These are phyloP conservation scores for Andrena bucephala DNA, from an alignment of 2,888 invertebrate genomes.

Conservation along the genomic window DNA sequence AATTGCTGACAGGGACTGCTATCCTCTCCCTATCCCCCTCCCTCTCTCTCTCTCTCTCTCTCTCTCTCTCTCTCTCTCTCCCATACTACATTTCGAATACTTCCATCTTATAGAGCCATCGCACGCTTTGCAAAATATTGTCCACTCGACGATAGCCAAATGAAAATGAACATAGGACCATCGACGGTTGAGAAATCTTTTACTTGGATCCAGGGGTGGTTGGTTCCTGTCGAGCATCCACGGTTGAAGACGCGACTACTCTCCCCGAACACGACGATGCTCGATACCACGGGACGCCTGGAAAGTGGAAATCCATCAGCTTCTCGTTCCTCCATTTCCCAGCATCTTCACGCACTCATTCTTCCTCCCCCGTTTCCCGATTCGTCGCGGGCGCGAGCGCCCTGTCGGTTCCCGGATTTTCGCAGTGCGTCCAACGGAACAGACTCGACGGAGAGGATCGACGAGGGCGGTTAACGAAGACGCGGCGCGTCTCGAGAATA, in stretches of 20 bases:
- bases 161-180: too few relatives aligned
- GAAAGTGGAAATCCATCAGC: too few relatives aligned
- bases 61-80: neutral
- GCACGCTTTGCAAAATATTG: neutral
- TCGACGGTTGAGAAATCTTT: too few relatives aligned
- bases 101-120: neutral
- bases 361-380: neutral
- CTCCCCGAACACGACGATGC: too few relatives aligned
- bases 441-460: neutral
- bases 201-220: too few relatives aligned
- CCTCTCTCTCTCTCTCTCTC: neutral
- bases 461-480: slow-evolving; percentile 67
- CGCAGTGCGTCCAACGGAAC: neutral
- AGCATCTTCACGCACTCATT: neutral
- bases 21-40: slow-evolving; percentile 74
- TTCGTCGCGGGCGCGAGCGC: neutral
- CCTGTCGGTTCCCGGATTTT: neutral
- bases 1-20: slow-evolving; percentile 84
- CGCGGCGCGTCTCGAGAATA: slow-evolving; percentile 62
- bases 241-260: too few relatives aligned
- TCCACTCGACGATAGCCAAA: neutral
- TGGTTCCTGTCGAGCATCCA: too few relatives aligned
- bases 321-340: neutral
- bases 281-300: too few relatives aligned
- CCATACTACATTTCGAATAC: neutral